phyloP scores from a whole-genome alignment of 2,797 vertebrate genomes.

The Channa striata region DNA sequence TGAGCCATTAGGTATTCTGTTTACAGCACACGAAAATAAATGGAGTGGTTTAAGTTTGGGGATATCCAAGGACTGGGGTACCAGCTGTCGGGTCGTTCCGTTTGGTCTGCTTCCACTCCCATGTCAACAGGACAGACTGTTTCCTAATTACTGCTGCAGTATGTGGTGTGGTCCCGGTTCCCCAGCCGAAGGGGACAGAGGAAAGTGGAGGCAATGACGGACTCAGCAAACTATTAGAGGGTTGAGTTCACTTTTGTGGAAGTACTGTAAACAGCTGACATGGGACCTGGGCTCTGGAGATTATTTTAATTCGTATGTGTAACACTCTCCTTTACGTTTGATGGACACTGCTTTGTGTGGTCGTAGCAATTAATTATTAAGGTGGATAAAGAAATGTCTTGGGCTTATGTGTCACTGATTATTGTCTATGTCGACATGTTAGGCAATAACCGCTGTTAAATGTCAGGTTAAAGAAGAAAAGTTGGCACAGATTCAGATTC shows the following conservation, averaged over 20 bases:
- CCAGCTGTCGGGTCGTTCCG: constrained; percentile 75
- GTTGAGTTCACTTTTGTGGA: constrained; percentile 77
- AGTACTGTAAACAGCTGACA: constrained; percentile 77
- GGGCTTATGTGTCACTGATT: constrained; percentile 29
- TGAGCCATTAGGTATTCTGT: constrained; percentile 83
- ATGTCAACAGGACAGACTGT: constrained; percentile 77
- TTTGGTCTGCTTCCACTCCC: constrained; percentile 76
- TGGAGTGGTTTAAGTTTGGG: constrained; percentile 78
- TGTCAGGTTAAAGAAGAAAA: constrained; percentile 4
- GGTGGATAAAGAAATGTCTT: constrained; percentile 37
- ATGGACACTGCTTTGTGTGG: constrained; percentile 69
- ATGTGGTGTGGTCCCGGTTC: constrained; percentile 72
- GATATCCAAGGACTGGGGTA: constrained; percentile 75
- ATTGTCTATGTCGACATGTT: constrained; percentile 32
- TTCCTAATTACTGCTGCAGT: constrained; percentile 76
- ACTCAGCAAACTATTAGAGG: constrained; percentile 77
- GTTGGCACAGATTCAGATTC: neutral
- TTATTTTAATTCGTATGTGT: constrained; percentile 55
- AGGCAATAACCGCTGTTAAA: constrained; percentile 13
- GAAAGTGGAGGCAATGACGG: constrained; percentile 77
- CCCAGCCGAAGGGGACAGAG: constrained; percentile 74
- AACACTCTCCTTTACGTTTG: constrained; percentile 64
- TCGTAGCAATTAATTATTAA: constrained; percentile 57
- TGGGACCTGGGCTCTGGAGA: constrained; percentile 49
- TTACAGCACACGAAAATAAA: constrained; percentile 82